These are phyloP conservation scores for Diadophis punctatus DNA, from an alignment of 2,113 vertebrate genomes.

Conservation along the genomic window DNA sequence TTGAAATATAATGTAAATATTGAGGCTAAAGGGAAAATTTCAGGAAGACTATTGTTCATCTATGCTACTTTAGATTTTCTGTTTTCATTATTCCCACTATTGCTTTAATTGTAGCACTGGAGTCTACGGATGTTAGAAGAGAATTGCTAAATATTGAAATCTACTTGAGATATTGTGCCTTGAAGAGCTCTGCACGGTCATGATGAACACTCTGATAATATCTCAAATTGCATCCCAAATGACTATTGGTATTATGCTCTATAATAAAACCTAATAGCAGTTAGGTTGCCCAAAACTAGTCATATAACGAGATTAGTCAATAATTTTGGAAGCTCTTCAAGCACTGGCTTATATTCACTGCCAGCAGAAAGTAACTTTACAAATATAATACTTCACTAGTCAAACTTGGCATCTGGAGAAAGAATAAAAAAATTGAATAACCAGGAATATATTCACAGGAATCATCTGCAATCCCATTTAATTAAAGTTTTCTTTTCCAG, in stretches of 20 bases:
- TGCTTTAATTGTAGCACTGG: neutral
- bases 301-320: neutral
- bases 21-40: neutral
- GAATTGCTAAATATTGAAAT: neutral
- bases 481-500: neutral
- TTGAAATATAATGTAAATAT: neutral
- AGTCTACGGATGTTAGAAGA: neutral
- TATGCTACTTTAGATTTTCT: neutral
- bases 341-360: neutral
- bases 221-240: neutral
- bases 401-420: neutral
- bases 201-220: neutral
- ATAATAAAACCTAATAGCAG: neutral
- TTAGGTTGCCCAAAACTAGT: neutral
- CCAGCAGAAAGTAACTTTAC: neutral
- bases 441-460: neutral
- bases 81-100: neutral
- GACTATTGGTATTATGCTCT: neutral
- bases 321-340: neutral
- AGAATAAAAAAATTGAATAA: neutral
- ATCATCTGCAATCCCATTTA: neutral
- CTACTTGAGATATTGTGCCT: neutral
- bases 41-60: neutral
- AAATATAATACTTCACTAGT: neutral
- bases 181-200: neutral